Conservation (phyloP, 2,113 vertebrate genomes). For the Megatriorchis doriae region DNA sequence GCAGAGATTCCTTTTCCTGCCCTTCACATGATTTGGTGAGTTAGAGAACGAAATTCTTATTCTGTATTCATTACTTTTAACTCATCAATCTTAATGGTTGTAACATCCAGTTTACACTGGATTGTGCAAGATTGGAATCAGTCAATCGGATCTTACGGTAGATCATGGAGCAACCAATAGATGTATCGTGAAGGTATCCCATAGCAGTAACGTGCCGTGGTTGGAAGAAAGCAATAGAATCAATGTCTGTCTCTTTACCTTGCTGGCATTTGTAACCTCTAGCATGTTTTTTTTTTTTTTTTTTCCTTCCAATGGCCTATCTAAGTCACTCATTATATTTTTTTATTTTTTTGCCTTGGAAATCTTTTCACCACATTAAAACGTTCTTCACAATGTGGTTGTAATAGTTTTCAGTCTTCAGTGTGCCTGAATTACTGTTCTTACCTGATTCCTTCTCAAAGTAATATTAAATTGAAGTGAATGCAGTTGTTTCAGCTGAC, state of each 20-base stretch:
- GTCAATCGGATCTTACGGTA: rapidly evolving
- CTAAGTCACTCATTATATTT: neutral
- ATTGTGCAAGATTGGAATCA: neutral
- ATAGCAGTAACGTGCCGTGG: rapidly evolving
- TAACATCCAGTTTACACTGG: neutral
- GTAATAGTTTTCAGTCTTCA: neutral
- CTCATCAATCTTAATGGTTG: neutral
- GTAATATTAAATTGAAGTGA: neutral
- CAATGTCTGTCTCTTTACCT: neutral
- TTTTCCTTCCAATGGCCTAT: neutral
- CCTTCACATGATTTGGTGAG: neutral
- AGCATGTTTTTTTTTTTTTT: neutral
- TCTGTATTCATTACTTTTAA: neutral
- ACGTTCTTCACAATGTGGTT: neutral
- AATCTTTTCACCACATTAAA: neutral
- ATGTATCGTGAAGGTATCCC: neutral
- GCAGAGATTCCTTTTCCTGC: neutral
- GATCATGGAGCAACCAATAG: neutral
- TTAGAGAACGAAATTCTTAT: neutral
- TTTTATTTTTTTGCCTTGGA: neutral
- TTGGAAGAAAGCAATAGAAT: neutral
- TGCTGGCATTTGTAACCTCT: neutral
- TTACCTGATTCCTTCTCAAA: neutral
- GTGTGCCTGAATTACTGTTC: neutral
- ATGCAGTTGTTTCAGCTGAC: neutral